phyloP scores from a whole-genome alignment of 2,888 invertebrate species.

The Cybosia mesomella region DNA sequence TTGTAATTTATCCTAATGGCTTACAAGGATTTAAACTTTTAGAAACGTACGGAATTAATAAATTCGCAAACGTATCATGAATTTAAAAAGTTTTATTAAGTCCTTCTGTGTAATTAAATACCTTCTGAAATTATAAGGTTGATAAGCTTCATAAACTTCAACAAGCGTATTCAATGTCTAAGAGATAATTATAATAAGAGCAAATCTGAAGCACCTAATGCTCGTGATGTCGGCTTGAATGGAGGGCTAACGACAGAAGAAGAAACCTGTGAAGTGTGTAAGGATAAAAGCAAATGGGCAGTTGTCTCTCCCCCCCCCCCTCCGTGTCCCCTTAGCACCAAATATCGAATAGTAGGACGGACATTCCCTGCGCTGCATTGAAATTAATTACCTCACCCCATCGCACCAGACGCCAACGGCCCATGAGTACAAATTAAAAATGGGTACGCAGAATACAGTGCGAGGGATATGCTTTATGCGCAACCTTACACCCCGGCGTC shows the following conservation, averaged over 20 bases:
- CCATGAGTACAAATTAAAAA: background rate
- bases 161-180: background rate
- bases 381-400: background rate
- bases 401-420: background rate
- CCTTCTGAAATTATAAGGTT: constrained; percentile 4
- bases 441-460: too few relatives aligned
- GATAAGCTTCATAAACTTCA: constrained; percentile 1
- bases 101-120: constrained; percentile 7
- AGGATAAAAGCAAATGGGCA: background rate
- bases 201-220: too few relatives aligned
- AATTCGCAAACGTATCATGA: constrained; percentile 14
- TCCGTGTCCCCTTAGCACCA: background rate
- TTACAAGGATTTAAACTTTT: constrained; percentile 17
- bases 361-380: background rate
- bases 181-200: background rate
- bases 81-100: constrained; percentile 12
- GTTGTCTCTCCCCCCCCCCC: too few relatives aligned
- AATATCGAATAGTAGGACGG: background rate
- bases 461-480: too few relatives aligned
- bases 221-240: too few relatives aligned
- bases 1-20: constrained; percentile 16
- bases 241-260: background rate
- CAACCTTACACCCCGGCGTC: too few relatives aligned
- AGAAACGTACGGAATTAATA: constrained; percentile 10
- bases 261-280: background rate